Conservation (phyloP, 2,797 vertebrate genomes). For the Acipenser oxyrinchus region DNA sequence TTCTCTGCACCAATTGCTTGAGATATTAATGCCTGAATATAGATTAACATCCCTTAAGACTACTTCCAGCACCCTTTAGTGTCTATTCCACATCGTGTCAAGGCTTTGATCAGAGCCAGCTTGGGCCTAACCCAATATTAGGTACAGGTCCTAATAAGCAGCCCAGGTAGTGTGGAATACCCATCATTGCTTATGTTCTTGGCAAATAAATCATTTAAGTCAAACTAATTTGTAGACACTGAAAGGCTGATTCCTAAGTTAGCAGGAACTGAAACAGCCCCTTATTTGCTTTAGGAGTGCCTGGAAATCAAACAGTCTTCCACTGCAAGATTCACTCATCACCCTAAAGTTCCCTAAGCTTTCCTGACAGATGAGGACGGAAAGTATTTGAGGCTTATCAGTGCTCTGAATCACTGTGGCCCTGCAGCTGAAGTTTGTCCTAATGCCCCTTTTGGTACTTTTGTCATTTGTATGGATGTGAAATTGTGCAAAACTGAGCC, state of each 20-base stretch:
- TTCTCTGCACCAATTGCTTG: no score
- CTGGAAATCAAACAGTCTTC: slow-evolving; percentile 18
- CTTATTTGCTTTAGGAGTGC: slow-evolving; percentile 13
- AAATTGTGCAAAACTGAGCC: slow-evolving; percentile 21
- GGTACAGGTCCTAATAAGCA: no score
- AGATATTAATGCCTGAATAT: no score
- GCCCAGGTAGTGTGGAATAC: no score
- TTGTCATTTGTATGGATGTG: slow-evolving; percentile 30
- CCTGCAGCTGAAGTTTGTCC: slow-evolving; percentile 31
- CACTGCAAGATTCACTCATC: slow-evolving; percentile 17
- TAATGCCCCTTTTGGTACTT: slow-evolving; percentile 16
- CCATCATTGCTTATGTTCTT: not conserved
- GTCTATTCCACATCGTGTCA: no score
- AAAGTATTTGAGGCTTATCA: slow-evolving; percentile 20
- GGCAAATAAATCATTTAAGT: slow-evolving; percentile 5
- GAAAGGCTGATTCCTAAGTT: slow-evolving; percentile 18
- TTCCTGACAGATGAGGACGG: slow-evolving; percentile 25
- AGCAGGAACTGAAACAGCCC: slow-evolving; percentile 3
- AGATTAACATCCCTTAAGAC: no score
- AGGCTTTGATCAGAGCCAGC: no score
- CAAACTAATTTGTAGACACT: slow-evolving; percentile 11
- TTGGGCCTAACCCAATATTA: no score
- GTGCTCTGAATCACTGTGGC: slow-evolving; percentile 21
- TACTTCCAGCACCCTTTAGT: no score
- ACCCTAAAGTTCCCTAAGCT: slow-evolving; percentile 19